Conservation (phyloP, 2,888 invertebrate genomes). For the Parnassius orleans region DNA sequence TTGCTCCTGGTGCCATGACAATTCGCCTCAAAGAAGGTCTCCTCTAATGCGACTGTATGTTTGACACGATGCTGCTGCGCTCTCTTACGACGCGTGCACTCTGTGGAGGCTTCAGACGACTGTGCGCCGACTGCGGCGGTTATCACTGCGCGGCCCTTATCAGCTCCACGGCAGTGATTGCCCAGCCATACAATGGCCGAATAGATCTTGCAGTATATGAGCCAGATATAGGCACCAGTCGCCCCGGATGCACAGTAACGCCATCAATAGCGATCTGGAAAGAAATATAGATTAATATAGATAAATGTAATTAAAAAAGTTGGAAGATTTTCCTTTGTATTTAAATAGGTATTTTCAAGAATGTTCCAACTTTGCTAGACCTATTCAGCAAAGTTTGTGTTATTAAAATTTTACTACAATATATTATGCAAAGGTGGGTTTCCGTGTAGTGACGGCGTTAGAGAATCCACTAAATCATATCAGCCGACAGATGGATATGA, state of each 20-base stretch:
- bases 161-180: conserved; percentile 73
- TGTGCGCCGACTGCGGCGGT: conserved; percentile 62
- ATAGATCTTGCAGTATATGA: conserved; percentile 71
- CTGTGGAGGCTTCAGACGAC: conserved; percentile 69
- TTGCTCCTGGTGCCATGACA: conserved; percentile 81
- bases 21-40: conserved; percentile 72
- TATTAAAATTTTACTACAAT: too few species aligned
- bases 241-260: conserved; percentile 66
- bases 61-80: conserved; percentile 60
- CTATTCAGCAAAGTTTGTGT: too few species aligned
- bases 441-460: too few species aligned
- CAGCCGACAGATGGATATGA: too few species aligned
- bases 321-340: not conserved
- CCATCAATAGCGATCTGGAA: conserved; percentile 76
- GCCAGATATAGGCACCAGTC: conserved; percentile 68
- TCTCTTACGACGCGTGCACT: conserved; percentile 72
- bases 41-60: conserved; percentile 67
- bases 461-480: too few species aligned
- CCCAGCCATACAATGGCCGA: conserved; percentile 70
- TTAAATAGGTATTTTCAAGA: too few species aligned
- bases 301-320: conserved; percentile 1
- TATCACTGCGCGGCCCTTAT: conserved; percentile 76
- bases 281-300: conserved; percentile 35
- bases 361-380: too few species aligned
- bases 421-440: too few species aligned